Evolutionary conservation across 2,888 invertebrate species (phyloP).

Genomic region (Campoplex capitator): DNA sequence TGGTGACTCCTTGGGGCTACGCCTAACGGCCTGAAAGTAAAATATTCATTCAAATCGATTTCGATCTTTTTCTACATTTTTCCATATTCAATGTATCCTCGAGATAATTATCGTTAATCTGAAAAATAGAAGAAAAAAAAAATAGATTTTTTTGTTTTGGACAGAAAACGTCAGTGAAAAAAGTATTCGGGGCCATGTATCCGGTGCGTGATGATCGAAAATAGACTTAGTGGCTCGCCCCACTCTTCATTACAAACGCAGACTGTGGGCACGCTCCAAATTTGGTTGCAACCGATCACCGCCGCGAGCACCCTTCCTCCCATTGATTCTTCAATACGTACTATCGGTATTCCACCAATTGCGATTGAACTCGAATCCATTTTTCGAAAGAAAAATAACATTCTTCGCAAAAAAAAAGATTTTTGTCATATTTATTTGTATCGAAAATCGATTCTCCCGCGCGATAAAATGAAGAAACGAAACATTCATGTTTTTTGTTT

Average conservation of each 20-base stretch:
- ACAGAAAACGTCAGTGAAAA: slow-evolving; percentile 28
- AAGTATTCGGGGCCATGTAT: slow-evolving; percentile 77
- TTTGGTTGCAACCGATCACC: slow-evolving; percentile 86
- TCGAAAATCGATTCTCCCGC: slow-evolving; percentile 37
- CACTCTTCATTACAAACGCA: slow-evolving; percentile 73
- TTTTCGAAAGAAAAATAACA: neutral
- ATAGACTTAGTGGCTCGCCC: slow-evolving; percentile 84
- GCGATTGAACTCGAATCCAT: neutral
- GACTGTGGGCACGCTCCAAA: slow-evolving; percentile 85
- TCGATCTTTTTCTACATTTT: neutral
- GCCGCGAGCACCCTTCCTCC: slow-evolving; percentile 77
- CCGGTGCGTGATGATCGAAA: slow-evolving; percentile 80
- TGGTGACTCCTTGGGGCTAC: slow-evolving; percentile 87
- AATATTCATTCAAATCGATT: slow-evolving; percentile 30
- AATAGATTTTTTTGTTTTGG: neutral
- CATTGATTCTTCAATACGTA: slow-evolving; percentile 41
- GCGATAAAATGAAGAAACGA: slow-evolving; percentile 25
- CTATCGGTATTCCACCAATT: slow-evolving; percentile 25
- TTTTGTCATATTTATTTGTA: neutral
- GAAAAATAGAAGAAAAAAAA: neutral
- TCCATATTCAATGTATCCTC: neutral
- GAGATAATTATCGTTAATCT: neutral
- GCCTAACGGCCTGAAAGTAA: slow-evolving; percentile 87
- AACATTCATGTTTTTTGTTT: neutral
- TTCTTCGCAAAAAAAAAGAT: neutral